These are phyloP conservation scores for Drosophila mercatorum DNA, from an alignment of 2,888 invertebrate genomes.

Conservation along the genomic window DNA sequence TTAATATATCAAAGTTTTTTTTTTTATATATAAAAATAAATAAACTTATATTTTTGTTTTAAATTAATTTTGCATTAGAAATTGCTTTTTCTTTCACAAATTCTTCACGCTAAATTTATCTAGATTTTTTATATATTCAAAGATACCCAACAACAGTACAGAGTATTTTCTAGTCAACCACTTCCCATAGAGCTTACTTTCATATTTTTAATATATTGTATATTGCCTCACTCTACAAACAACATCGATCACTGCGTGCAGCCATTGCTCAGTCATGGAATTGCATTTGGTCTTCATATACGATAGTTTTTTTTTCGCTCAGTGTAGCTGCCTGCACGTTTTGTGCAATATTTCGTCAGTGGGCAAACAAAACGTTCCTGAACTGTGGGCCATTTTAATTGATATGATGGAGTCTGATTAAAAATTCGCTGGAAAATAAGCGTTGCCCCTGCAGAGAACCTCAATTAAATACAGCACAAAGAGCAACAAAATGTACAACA, in stretches of 20 bases:
- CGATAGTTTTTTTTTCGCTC: neutral
- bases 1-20: no score
- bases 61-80: no score
- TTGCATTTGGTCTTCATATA: neutral
- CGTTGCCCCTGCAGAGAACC: constrained; percentile 25
- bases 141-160: neutral
- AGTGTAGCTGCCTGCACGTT: constrained; percentile 7
- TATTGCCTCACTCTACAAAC: no score
- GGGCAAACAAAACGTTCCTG: constrained; percentile 22
- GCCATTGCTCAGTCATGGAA: neutral
- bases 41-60: no score
- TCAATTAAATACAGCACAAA: constrained; percentile 26
- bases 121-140: neutral
- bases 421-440: constrained; percentile 61
- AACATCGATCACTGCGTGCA: neutral
- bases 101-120: no score
- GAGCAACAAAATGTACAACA: constrained; percentile 5
- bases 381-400: constrained; percentile 59
- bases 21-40: no score
- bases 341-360: constrained; percentile 6
- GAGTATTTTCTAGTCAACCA: neutral
- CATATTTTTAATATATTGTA: no score
- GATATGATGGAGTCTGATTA: constrained; percentile 50
- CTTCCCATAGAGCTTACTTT: neutral
- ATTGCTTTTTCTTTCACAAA: no score